Evolutionary conservation across 2,888 invertebrate genomes (phyloP).

Genomic region (Hedychridium roseum): DNA sequence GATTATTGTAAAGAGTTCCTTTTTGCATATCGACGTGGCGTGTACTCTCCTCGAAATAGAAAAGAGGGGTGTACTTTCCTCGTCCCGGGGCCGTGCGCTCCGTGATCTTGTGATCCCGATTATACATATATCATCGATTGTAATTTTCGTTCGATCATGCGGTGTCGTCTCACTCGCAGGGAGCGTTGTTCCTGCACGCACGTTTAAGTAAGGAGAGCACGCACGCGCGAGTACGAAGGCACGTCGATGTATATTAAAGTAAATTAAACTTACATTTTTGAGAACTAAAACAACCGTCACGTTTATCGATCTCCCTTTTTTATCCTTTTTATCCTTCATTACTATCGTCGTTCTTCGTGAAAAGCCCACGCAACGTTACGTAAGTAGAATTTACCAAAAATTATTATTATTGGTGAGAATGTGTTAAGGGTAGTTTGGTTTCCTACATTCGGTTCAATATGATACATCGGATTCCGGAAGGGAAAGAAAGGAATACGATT

Average conservation of each 20-base stretch:
- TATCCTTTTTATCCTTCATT: too few species aligned
- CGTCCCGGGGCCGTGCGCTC: constrained; percentile 29
- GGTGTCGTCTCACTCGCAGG: constrained; percentile 33
- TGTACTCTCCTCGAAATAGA: constrained; percentile 9
- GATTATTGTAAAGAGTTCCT: constrained; percentile 45
- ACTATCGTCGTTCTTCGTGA: too few species aligned
- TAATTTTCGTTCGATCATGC: constrained; percentile 34
- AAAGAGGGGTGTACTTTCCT: constrained; percentile 18
- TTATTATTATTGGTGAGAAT: too few species aligned
- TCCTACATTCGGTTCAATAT: too few species aligned
- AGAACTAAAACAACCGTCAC: constrained; percentile 45
- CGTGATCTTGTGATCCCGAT: constrained; percentile 42
- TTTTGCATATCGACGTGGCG: constrained; percentile 44
- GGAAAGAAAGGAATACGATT: too few species aligned
- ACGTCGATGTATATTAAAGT: constrained; percentile 60
- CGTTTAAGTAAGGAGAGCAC: constrained; percentile 19
- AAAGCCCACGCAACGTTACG: too few species aligned
- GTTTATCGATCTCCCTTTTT: too few species aligned
- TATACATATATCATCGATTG: constrained; percentile 35
- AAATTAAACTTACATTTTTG: constrained; percentile 61
- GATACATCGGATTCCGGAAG: too few species aligned
- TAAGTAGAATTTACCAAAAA: too few species aligned
- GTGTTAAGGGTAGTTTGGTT: too few species aligned
- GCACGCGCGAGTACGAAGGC: constrained; percentile 27
- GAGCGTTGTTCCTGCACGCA: constrained; percentile 35